These are phyloP conservation scores for Balanococcus diminutus DNA, from an alignment of 2,888 invertebrate species.

Conservation along the genomic window DNA sequence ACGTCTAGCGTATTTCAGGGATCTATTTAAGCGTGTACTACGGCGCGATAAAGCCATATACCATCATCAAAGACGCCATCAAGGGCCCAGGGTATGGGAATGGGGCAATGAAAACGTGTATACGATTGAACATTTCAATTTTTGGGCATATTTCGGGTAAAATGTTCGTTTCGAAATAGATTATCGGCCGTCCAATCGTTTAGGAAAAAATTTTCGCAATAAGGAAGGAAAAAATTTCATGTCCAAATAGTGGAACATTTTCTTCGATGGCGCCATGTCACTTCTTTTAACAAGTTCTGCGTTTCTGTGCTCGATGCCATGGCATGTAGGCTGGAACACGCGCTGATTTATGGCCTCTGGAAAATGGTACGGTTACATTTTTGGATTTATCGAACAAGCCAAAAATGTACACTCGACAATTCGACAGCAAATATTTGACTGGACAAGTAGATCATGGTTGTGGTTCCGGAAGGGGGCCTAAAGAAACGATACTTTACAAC, in stretches of 20 bases:
- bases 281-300: too few relatives aligned
- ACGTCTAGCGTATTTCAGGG: not conserved
- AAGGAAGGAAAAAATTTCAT: too few relatives aligned
- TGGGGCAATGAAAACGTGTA: not conserved
- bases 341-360: not conserved
- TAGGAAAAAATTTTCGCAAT: not conserved
- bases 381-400: too few relatives aligned
- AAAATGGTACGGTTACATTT: not conserved
- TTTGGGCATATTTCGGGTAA: not conserved
- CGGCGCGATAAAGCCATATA: too few relatives aligned
- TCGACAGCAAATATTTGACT: too few relatives aligned
- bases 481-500: too few relatives aligned
- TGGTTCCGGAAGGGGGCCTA: too few relatives aligned
- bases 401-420: not conserved
- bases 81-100: not conserved
- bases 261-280: not conserved
- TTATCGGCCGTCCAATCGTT: not conserved
- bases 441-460: too few relatives aligned
- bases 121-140: not conserved
- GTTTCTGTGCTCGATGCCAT: too few relatives aligned
- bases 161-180: not conserved
- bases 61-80: not conserved
- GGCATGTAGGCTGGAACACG: not conserved
- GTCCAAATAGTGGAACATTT: not conserved
- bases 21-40: not conserved